Conservation (phyloP, 2,113 vertebrate genomes). For the Dinomys branickii region DNA sequence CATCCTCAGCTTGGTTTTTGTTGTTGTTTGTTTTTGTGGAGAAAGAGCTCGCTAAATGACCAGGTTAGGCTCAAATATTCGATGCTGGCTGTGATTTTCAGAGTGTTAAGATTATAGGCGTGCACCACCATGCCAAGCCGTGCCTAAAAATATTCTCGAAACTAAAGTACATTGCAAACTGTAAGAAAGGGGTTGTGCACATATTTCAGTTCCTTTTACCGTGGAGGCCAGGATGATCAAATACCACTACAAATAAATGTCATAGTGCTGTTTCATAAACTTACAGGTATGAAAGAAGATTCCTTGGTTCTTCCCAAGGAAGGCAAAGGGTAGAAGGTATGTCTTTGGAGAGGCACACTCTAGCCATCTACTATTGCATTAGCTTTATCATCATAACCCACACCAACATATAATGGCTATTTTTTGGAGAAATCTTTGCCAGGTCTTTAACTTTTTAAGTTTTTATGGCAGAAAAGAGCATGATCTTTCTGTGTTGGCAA, state of each 20-base stretch:
- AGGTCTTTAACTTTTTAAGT: slow-evolving; percentile 96
- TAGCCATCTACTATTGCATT: slow-evolving; percentile 93
- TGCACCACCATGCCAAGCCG: slow-evolving; percentile 74
- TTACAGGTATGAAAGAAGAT: slow-evolving; percentile 97
- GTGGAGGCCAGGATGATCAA: slow-evolving; percentile 94
- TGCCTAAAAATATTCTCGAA: slow-evolving; percentile 91
- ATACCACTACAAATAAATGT: slow-evolving; percentile 86
- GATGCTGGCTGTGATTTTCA: not conserved
- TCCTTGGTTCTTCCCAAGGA: slow-evolving; percentile 97
- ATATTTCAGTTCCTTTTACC: slow-evolving; percentile 95
- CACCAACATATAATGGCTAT: slow-evolving; percentile 94
- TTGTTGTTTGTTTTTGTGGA: not conserved
- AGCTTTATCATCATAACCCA: slow-evolving; percentile 94
- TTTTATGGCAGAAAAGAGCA: slow-evolving; percentile 96
- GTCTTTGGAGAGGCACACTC: slow-evolving; percentile 95
- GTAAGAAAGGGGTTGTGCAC: slow-evolving; percentile 94
- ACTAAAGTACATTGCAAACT: slow-evolving; percentile 96
- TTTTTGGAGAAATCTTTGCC: slow-evolving; percentile 92
- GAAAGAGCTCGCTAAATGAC: not conserved
- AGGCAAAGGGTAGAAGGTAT: slow-evolving; percentile 95
- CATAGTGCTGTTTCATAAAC: slow-evolving; percentile 96
- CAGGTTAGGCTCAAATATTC: not conserved
- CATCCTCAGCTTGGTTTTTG: not conserved
- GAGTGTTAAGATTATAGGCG: not conserved
- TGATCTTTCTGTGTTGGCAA: slow-evolving; percentile 93